A percentile compares a stretch with the other conserved stretches of the same genome.
Evolutionary conservation across 2,113 vertebrate genomes (phyloP).

Genomic region (Cyanoderma ruficeps): DNA sequence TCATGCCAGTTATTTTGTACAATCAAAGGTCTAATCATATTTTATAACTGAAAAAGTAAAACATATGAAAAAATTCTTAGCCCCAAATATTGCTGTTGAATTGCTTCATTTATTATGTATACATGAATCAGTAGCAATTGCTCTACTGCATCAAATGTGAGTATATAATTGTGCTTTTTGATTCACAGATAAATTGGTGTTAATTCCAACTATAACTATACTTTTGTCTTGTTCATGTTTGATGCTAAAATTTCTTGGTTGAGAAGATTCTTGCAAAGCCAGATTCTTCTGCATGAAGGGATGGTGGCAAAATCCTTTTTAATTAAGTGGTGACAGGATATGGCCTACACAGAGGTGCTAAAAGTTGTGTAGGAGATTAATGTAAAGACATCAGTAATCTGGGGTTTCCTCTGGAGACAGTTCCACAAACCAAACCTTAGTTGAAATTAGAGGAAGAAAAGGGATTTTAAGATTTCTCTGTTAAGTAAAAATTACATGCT

Average conservation of each 20-base stretch:
- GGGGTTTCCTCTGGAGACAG: slow-evolving; percentile 37
- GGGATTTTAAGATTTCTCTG: neutral
- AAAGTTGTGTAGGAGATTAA: slow-evolving; percentile 45
- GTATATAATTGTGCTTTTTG: neutral
- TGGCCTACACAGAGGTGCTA: neutral
- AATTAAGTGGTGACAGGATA: neutral
- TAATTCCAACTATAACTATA: neutral
- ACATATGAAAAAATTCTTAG: neutral
- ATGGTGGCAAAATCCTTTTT: neutral
- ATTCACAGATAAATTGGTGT: neutral
- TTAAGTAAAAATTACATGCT: slow-evolving; percentile 34
- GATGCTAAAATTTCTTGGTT: neutral
- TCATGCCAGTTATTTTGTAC: neutral
- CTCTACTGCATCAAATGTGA: neutral
- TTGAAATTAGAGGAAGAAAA: slow-evolving; percentile 26
- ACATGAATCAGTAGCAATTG: slow-evolving; percentile 6
- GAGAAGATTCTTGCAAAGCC: neutral
- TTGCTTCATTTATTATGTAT: neutral
- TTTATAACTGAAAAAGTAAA: neutral
- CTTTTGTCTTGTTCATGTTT: neutral
- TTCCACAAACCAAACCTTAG: slow-evolving; percentile 43
- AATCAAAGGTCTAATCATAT: neutral
- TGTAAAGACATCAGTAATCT: slow-evolving; percentile 29
- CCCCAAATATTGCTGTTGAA: neutral
- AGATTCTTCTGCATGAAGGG: neutral